Base-by-base conservation (phyloP, 2,113 vertebrate species). In the Paradoxurus hermaphroditus region DNA sequence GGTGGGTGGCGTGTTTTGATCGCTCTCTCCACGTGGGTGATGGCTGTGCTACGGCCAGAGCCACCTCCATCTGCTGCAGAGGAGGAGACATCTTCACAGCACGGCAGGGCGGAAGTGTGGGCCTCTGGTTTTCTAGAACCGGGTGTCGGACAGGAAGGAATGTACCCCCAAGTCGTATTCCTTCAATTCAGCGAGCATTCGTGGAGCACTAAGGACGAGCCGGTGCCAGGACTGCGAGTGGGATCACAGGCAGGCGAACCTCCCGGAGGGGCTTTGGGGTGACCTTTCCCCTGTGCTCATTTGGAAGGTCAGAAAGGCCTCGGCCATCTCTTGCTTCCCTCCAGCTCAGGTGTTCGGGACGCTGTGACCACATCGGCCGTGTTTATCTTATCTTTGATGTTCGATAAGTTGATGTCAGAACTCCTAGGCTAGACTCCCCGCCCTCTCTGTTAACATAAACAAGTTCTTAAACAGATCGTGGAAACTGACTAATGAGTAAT, bases 401-500 rank as follows among this genome's bases (percentile, higher is more conserved):
- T 92, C 29, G 3, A 0, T 19, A n/a, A n/a, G n/a, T n/a, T n/a
- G n/a, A n/a, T 93, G 49, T 70, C 16, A 6, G 7, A 27, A 63
- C 65, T n/a, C 16, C 62, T 34, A n/a, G 53, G 34, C 81, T 36
- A 39, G n/a, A 49, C 3, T 73, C n/a, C 65, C 44, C 19, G 39
- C 53, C 19, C 67, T 63, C 34, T 31, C 34, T 4, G n/a, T 49
- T 39, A 86, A 44, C 68, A 39, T 90, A 92, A 96, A 93, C 62
- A 90, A 83, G 27, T 75, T 68, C 87, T 81, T 72, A 70, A 51
- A 1, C 12, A 0, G 87, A 85, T 91, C 73, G 63, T 85, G 91
- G 83, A 36, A 75, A 65, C 63, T 10, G 65, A 67, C 93, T 49
- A 46, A 44, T 15, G 86, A 95, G 97, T 91, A 67, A 89, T 91